A percentile compares a stretch with the other conserved stretches of the same genome.
Evolutionary conservation across 92 coral and sea anemone species (phyloP).

Genomic region (Blastomussa wellsi): DNA sequence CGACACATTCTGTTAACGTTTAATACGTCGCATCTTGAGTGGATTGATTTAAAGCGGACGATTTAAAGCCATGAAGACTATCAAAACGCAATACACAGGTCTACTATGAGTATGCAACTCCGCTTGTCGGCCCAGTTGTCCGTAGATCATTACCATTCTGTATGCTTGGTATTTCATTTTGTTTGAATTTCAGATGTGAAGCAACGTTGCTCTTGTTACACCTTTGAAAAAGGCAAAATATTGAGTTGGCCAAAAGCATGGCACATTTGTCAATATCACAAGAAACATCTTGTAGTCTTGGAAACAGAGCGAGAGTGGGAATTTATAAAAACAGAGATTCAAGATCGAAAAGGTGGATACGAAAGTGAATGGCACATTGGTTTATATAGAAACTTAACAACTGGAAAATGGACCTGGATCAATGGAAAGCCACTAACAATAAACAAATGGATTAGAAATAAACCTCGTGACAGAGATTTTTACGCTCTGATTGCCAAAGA

Average conservation of each 20-base stretch:
- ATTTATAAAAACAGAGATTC: slow-evolving; percentile 16
- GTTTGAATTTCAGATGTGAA: slow-evolving; percentile 3
- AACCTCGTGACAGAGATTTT: background rate
- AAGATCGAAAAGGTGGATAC: background rate
- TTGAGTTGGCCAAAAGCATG: slow-evolving; percentile 8
- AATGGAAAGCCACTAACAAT: slow-evolving; percentile 3
- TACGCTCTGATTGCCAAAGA: slow-evolving; percentile 16
- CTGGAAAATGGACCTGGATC: slow-evolving; percentile 43
- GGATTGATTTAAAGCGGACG: too few relatives aligned
- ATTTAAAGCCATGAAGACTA: too few relatives aligned
- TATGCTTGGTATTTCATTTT: too few relatives aligned
- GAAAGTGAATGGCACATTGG: slow-evolving; percentile 44
- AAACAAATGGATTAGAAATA: background rate
- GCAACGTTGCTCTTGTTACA: slow-evolving; percentile 49
- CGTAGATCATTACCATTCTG: too few relatives aligned
- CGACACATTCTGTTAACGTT: too few relatives aligned
- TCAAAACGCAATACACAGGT: too few relatives aligned
- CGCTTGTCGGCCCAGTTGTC: too few relatives aligned
- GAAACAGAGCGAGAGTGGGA: slow-evolving; percentile 49
- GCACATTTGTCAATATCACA: background rate
- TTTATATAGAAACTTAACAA: background rate
- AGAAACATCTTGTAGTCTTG: slow-evolving; percentile 44
- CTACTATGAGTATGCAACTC: too few relatives aligned
- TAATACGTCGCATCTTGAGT: too few relatives aligned
- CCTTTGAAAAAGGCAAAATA: background rate